A percentile compares a stretch with the other conserved stretches of the same genome.
Evolutionary conservation across 2,113 vertebrate genomes (phyloP).

Genomic region (Gavialis gangeticus): DNA sequence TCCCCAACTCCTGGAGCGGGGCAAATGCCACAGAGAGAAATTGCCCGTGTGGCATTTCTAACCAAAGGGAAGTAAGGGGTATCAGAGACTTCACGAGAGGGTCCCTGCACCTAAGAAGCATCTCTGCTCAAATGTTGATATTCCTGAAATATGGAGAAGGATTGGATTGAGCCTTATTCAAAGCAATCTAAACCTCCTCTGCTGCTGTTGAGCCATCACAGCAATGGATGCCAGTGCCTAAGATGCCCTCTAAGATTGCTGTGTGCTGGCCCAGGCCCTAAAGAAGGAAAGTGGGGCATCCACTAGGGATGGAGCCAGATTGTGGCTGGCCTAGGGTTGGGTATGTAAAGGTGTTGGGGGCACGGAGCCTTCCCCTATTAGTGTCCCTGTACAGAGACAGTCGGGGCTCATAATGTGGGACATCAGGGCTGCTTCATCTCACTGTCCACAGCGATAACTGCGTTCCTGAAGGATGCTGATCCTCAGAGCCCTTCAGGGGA

Average conservation of each 20-base stretch:
- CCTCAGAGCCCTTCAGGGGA: not conserved
- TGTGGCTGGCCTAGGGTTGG: too few species aligned
- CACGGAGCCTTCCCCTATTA: not conserved
- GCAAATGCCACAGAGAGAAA: not conserved
- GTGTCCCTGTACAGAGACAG: not conserved
- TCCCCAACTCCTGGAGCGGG: too few species aligned
- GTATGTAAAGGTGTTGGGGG: not conserved
- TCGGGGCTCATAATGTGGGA: rapidly evolving
- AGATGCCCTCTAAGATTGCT: not conserved
- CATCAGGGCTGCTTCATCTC: rapidly evolving
- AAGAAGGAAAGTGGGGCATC: not conserved
- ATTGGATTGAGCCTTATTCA: not conserved
- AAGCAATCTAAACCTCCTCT: not conserved
- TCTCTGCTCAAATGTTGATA: not conserved
- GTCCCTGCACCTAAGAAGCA: not conserved
- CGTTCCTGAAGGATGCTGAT: not conserved
- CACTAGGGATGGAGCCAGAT: too few species aligned
- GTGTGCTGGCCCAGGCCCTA: not conserved
- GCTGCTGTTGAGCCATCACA: not conserved
- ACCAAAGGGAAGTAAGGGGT: not conserved
- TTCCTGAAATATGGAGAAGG: not conserved
- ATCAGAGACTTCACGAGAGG: not conserved
- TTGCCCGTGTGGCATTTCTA: not conserved
- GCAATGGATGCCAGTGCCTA: not conserved
- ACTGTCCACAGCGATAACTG: rapidly evolving